Evolutionary conservation across 2,797 vertebrate genomes (phyloP).

Genomic region (Coranthus polyacanthus): DNA sequence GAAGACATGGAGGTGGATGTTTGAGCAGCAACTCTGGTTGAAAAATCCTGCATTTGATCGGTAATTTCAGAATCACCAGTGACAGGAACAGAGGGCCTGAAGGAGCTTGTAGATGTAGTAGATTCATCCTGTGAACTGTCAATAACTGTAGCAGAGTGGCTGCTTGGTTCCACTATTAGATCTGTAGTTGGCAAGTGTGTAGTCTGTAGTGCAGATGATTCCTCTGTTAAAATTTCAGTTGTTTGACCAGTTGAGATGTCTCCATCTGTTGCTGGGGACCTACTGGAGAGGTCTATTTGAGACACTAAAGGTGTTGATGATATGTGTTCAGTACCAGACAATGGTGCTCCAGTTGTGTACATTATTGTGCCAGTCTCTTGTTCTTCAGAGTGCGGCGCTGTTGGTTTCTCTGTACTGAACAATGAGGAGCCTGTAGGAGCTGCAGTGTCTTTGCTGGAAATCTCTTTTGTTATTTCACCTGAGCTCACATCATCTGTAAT

Average conservation of each 20-base stretch:
- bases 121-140: slow-evolving; percentile 22
- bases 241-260: slow-evolving; percentile 12
- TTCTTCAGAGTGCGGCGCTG: neutral
- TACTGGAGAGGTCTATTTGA: neutral
- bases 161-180: neutral
- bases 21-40: neutral
- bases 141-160: slow-evolving; percentile 24
- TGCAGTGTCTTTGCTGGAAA: neutral
- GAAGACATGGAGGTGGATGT: slow-evolving; percentile 4
- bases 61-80: slow-evolving; percentile 23
- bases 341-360: slow-evolving; percentile 2
- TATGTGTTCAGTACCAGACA: neutral
- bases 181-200: slow-evolving; percentile 25
- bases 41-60: slow-evolving; percentile 8
- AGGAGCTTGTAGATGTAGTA: slow-evolving; percentile 4
- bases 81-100: slow-evolving; percentile 15
- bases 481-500: slow-evolving; percentile 16
- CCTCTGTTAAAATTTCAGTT: slow-evolving; percentile 31
- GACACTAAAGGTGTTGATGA: neutral
- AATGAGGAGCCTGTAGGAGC: slow-evolving; percentile 8
- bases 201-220: slow-evolving; percentile 1
- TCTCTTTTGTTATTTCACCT: neutral
- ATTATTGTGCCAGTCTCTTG: neutral
- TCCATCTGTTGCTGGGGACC: slow-evolving; percentile 8
- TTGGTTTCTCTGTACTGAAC: slow-evolving; percentile 29